Conservation (phyloP, 2,113 vertebrate genomes). For the Cyphomyrus plagiostoma region DNA sequence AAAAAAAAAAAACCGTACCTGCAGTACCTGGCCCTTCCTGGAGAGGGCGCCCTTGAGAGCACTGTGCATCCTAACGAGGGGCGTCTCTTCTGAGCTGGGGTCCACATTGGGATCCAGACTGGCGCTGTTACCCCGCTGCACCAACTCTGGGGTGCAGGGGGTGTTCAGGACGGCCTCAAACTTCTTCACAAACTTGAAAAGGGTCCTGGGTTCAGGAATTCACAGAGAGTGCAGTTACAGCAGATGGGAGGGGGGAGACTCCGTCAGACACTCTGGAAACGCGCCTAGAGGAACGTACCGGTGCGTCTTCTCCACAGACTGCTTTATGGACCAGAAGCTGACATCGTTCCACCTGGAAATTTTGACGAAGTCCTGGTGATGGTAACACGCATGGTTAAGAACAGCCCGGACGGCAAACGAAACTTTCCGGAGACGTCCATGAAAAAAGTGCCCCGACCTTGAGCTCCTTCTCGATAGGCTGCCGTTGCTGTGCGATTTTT, state of each 20-base stretch:
- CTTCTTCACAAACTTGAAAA: constrained; percentile 95
- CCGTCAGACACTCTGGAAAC: neutral
- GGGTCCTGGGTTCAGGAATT: constrained; percentile 62
- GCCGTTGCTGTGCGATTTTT: constrained; percentile 74
- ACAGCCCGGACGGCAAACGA: neutral
- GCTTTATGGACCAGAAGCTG: constrained; percentile 96
- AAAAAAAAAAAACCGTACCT: constrained; percentile 38
- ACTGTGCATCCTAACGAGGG: constrained; percentile 65
- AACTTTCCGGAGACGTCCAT: neutral
- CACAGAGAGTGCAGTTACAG: neutral
- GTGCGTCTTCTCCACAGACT: constrained; percentile 94
- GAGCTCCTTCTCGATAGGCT: constrained; percentile 90
- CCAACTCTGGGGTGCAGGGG: constrained; percentile 67
- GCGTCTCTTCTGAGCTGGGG: constrained; percentile 53
- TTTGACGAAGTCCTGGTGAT: constrained; percentile 86
- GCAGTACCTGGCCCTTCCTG: constrained; percentile 49
- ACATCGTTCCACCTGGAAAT: constrained; percentile 96
- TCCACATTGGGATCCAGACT: constrained; percentile 58
- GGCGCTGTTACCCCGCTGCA: constrained; percentile 66
- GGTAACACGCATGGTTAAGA: neutral
- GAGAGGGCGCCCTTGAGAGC: constrained; percentile 60
- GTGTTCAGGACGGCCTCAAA: constrained; percentile 73
- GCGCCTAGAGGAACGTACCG: constrained; percentile 57
- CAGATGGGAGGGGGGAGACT: no score
- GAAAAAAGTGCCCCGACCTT: constrained; percentile 64